phyloP scores from a whole-genome alignment of 2,888 invertebrate species.

The Drosophila cognata region DNA sequence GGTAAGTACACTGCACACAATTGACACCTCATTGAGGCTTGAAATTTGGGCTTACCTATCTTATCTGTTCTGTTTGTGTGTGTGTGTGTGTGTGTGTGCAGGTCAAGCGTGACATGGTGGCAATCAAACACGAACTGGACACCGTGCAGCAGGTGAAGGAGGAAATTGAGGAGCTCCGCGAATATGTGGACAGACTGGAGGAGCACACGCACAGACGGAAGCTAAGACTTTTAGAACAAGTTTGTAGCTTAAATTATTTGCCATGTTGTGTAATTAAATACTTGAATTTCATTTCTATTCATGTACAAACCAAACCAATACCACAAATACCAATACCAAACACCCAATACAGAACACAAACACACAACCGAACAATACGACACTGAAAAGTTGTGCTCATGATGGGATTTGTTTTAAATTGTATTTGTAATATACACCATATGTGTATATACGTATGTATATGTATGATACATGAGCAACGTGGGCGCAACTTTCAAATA shows the following conservation, averaged over 20 bases:
- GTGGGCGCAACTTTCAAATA: slow-evolving; percentile 46
- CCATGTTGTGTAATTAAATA: slow-evolving; percentile 85
- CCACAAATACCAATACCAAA: slow-evolving; percentile 30
- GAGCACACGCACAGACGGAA: slow-evolving; percentile 96
- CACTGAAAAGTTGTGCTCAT: slow-evolving; percentile 52
- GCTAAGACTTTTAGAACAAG: slow-evolving; percentile 96
- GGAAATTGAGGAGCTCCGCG: slow-evolving; percentile 96
- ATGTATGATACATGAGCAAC: not conserved
- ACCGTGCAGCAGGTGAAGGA: slow-evolving; percentile 97
- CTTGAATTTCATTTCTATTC: slow-evolving; percentile 82
- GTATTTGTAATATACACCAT: not conserved
- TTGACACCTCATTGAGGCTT: slow-evolving; percentile 13
- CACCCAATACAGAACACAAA: slow-evolving; percentile 21
- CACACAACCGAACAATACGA: slow-evolving; percentile 37
- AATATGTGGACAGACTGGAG: slow-evolving; percentile 96
- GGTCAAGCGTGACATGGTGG: slow-evolving; percentile 97
- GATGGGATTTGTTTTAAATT: slow-evolving; percentile 8
- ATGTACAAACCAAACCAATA: slow-evolving; percentile 72
- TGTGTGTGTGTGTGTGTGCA: slow-evolving; percentile 72
- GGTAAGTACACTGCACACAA: slow-evolving; percentile 82
- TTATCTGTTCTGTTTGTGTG: not conserved
- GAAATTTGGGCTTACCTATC: slow-evolving; percentile 12
- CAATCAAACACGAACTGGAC: slow-evolving; percentile 96
- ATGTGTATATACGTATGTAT: not conserved
- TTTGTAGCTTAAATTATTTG: slow-evolving; percentile 86